These are phyloP conservation scores for Saccostrea echinata DNA, from an alignment of 1,140 invertebrate species.

Conservation along the genomic window DNA sequence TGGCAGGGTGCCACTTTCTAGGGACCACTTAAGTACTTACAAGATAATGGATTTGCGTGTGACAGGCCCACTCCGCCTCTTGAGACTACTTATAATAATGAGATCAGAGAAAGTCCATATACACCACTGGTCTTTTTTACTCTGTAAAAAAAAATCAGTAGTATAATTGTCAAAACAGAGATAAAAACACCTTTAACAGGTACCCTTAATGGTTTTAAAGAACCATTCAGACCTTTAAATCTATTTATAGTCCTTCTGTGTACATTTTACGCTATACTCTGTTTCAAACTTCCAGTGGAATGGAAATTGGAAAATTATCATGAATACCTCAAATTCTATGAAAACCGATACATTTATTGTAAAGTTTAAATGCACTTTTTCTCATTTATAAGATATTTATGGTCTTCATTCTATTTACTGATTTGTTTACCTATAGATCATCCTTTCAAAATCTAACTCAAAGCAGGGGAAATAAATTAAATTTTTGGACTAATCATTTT, in stretches of 20 bases:
- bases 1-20: background rate
- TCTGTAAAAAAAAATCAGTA: conserved; percentile 65
- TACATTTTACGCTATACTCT: conserved; percentile 15
- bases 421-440: too few species aligned
- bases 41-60: conserved; percentile 83
- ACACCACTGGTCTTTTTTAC: conserved; percentile 91
- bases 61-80: conserved; percentile 92
- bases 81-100: conserved; percentile 95
- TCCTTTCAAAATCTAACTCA: too few species aligned
- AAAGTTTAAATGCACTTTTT: too few species aligned
- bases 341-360: too few species aligned
- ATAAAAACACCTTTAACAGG: conserved; percentile 4
- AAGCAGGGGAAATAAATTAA: too few species aligned
- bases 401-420: too few species aligned
- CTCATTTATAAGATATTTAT: too few species aligned
- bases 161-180: background rate
- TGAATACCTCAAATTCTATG: background rate
- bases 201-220: conserved; percentile 15
- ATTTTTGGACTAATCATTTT: too few species aligned
- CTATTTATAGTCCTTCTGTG: conserved; percentile 30
- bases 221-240: conserved; percentile 1
- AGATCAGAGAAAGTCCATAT: conserved; percentile 97
- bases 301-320: background rate
- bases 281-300: background rate
- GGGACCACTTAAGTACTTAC: conserved; percentile 66